A percentile compares a stretch with the other conserved stretches of the same genome.
Conservation (phyloP, 2,113 vertebrate genomes). For the Caloenas nicobarica region DNA sequence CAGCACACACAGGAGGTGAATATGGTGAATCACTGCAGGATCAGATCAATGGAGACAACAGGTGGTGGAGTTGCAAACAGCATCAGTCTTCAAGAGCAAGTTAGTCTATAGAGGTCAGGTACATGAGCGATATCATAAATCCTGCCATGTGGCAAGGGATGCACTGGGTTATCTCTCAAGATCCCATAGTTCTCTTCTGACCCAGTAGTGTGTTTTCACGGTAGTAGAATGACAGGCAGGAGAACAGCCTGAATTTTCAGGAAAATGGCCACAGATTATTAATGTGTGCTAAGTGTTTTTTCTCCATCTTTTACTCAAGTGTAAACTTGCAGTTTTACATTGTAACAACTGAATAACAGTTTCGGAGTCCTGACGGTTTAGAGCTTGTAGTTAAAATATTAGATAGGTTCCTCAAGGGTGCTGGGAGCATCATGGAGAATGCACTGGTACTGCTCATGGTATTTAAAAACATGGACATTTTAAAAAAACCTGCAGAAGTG, state of each 20-base stretch:
- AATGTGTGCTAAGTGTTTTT: not conserved
- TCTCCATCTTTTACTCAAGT: not conserved
- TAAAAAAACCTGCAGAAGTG: not conserved
- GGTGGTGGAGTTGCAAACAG: not conserved
- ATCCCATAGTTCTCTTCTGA: not conserved
- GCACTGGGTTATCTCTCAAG: not conserved
- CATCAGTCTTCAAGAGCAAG: not conserved
- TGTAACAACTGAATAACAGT: not conserved
- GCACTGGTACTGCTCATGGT: not conserved
- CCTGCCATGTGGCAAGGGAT: not conserved
- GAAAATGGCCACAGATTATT: not conserved
- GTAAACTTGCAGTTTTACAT: not conserved
- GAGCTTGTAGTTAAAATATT: not conserved
- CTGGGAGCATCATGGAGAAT: not conserved
- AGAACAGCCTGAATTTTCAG: not conserved
- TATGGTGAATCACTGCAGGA: not conserved
- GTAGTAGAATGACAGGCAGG: not conserved
- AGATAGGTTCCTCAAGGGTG: not conserved
- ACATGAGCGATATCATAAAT: not conserved
- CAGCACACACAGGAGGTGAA: not conserved
- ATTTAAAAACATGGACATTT: not conserved
- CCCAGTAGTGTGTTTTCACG: not conserved
- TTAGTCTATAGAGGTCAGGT: not conserved
- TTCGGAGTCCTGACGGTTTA: not conserved
- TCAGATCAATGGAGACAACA: accelerated